Conservation (phyloP, 2,888 invertebrate species). For the Drosophila cracens region DNA sequence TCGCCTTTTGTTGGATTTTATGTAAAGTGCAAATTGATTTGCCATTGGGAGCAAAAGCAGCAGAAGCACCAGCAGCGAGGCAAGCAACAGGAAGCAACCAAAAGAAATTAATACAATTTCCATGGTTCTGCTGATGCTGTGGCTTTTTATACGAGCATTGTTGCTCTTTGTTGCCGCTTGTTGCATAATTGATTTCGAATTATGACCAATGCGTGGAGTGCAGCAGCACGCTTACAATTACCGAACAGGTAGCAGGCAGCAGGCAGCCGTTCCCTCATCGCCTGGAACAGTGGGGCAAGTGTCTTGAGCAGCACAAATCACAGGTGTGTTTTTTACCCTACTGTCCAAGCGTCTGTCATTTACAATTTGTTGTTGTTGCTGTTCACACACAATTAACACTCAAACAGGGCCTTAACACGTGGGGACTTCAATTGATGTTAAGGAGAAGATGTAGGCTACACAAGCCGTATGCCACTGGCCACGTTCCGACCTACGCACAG, state of each 20-base stretch:
- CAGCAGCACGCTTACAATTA: conserved; percentile 20
- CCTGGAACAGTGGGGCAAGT: conserved; percentile 1
- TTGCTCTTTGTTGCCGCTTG: conserved; percentile 29
- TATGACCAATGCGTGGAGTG: conserved; percentile 16
- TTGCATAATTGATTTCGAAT: conserved; percentile 49
- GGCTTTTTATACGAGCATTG: conserved; percentile 10
- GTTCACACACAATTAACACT: conserved; percentile 76
- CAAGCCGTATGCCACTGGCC: conserved; percentile 32
- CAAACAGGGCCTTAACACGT: conserved; percentile 59
- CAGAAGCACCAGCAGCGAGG: background rate
- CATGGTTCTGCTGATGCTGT: conserved; percentile 9
- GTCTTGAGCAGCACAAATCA: conserved; percentile 46
- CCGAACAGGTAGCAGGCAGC: background rate
- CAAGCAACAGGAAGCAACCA: conserved; percentile 22
- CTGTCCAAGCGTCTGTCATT: conserved; percentile 24
- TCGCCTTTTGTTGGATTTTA: conserved; percentile 69
- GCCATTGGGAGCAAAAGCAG: conserved; percentile 57
- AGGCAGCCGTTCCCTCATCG: background rate
- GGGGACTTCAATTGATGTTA: conserved; percentile 39
- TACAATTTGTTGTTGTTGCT: conserved; percentile 49
- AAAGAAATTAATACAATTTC: conserved; percentile 51
- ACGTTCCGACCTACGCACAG: conserved; percentile 24
- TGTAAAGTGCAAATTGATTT: conserved; percentile 76
- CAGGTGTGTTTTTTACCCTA: conserved; percentile 12
- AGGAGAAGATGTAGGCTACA: conserved; percentile 8